Conservation (phyloP, 2,113 vertebrate species). For the Chitala chitala region DNA sequence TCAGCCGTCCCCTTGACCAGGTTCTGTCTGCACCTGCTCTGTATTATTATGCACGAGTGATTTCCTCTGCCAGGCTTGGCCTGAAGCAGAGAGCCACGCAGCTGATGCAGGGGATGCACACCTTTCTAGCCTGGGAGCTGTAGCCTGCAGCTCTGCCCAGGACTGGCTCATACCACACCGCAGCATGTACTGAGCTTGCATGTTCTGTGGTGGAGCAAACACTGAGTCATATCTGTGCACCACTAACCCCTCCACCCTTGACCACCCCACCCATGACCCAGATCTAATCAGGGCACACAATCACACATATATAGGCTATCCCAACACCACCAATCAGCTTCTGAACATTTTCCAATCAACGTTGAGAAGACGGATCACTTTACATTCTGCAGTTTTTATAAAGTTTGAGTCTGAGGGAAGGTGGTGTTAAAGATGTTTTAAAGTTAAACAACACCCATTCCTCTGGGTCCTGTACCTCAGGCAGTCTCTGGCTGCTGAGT, state of each 20-base stretch:
- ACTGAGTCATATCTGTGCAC: not conserved
- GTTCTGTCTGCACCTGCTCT: slow-evolving; percentile 7
- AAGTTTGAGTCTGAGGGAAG: not conserved
- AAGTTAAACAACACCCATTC: too few species aligned
- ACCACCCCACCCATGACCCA: too few species aligned
- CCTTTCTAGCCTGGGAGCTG: not conserved
- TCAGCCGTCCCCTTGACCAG: not conserved
- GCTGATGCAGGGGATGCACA: not conserved
- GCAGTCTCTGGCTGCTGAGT: not conserved
- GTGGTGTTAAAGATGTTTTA: not conserved
- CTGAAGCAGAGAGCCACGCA: not conserved
- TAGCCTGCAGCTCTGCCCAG: not conserved
- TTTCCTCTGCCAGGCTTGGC: not conserved
- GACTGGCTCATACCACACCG: too few species aligned
- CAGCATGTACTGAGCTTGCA: not conserved
- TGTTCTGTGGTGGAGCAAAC: not conserved
- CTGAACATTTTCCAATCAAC: not conserved
- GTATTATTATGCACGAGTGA: slow-evolving; percentile 13
- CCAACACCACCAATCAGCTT: not conserved
- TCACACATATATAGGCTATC: not conserved
- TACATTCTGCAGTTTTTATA: not conserved
- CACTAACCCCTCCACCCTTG: too few species aligned
- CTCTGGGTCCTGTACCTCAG: not conserved
- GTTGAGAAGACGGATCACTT: not conserved
- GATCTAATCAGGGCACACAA: not conserved